Conservation (phyloP, 2,797 vertebrate genomes). For the Pseudochirops corinnae region DNA sequence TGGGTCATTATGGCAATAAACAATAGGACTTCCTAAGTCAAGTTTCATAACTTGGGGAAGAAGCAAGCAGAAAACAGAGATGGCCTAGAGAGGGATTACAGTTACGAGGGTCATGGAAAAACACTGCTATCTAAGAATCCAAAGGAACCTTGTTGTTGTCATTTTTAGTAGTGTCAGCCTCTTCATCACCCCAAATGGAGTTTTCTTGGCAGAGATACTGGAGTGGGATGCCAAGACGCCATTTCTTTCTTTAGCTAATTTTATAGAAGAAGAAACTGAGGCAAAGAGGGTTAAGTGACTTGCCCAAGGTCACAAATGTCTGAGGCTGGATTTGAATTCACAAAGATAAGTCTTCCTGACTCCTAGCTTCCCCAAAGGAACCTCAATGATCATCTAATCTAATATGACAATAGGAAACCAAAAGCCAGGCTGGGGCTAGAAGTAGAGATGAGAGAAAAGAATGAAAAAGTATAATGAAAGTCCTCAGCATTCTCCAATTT, state of each 20-base stretch:
- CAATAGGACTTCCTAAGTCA: background rate
- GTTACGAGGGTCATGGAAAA: background rate
- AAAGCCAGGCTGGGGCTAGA: rapidly evolving
- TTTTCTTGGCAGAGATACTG: background rate
- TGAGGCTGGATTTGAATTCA: background rate
- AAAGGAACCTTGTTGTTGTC: background rate
- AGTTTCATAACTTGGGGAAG: background rate
- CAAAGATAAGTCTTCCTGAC: background rate
- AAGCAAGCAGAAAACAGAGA: background rate
- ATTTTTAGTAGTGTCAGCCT: background rate
- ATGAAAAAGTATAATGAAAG: background rate
- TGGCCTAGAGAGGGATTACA: background rate
- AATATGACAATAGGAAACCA: background rate
- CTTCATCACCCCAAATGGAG: background rate
- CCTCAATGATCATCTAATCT: background rate
- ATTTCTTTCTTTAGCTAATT: background rate
- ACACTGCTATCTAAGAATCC: background rate
- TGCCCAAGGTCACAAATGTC: background rate
- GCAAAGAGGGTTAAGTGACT: background rate
- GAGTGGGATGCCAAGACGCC: no score
- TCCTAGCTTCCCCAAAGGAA: background rate
- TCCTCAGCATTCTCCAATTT: background rate
- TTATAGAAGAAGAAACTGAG: background rate
- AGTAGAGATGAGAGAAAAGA: background rate
- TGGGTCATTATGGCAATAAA: background rate